A percentile compares a stretch with the other conserved stretches of the same genome.
phyloP scores from a whole-genome alignment of 1,140 invertebrate genomes.

The Drosophila gunungcola region DNA sequence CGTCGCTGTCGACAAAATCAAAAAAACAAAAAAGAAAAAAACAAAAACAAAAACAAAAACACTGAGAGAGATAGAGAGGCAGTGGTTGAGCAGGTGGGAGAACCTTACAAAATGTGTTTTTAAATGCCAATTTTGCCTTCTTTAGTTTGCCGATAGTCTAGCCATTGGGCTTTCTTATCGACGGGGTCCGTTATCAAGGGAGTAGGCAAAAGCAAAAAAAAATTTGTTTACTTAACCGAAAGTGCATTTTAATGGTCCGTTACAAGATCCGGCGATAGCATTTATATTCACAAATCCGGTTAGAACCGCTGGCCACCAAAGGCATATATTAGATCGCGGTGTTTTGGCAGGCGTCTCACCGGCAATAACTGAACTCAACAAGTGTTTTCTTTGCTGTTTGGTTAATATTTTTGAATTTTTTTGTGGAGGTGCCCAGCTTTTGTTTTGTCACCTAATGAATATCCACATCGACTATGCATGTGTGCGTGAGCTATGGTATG shows the following conservation, averaged over 20 bases:
- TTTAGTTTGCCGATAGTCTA: constrained; percentile 57
- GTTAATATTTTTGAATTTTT: constrained; percentile 16
- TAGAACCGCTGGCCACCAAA: constrained; percentile 16
- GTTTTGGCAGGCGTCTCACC: constrained; percentile 10
- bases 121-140: constrained; percentile 45
- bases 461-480: constrained; percentile 20
- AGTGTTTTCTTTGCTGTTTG: constrained; percentile 16
- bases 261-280: constrained; percentile 25
- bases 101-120: constrained; percentile 55
- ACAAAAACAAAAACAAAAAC: background rate
- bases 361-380: constrained; percentile 19
- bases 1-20: constrained; percentile 15
- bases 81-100: background rate
- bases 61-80: constrained; percentile 17
- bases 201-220: background rate
- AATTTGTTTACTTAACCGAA: constrained; percentile 20
- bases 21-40: background rate
- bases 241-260: constrained; percentile 42
- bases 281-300: constrained; percentile 24
- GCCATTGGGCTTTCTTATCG: constrained; percentile 41
- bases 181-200: constrained; percentile 12
- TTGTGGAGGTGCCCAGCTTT: background rate
- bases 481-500: constrained; percentile 2
- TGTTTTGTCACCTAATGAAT: constrained; percentile 40
- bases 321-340: constrained; percentile 10